Evolutionary conservation across 2,797 vertebrate species (phyloP).

Genomic region (Mionectes olivaceus): DNA sequence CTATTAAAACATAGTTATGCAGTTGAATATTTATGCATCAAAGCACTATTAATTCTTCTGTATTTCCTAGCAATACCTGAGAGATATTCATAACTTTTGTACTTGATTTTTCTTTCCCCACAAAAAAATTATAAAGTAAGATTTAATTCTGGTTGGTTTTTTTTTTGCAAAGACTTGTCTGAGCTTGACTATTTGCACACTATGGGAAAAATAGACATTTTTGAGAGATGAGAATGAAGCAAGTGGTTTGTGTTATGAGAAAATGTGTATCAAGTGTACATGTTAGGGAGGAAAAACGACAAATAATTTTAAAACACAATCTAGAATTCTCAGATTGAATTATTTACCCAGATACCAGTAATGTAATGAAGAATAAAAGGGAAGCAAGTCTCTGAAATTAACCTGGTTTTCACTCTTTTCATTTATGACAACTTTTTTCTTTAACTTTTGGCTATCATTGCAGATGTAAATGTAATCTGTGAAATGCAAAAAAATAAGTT

Average conservation of each 20-base stretch:
- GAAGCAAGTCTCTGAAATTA: not conserved
- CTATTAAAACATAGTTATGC: not conserved
- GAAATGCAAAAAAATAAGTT: too few species aligned
- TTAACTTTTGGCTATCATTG: not conserved
- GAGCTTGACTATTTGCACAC: not conserved
- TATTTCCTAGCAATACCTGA: not conserved
- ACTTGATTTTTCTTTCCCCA: not conserved
- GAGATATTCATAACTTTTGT: not conserved
- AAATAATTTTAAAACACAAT: not conserved
- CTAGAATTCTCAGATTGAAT: not conserved
- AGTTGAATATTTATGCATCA: not conserved
- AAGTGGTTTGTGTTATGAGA: not conserved
- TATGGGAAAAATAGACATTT: not conserved
- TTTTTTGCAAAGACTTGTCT: not conserved
- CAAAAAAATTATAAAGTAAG: not conserved
- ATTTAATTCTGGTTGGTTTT: not conserved
- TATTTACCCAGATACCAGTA: not conserved
- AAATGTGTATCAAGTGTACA: not conserved
- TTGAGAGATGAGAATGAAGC: not conserved
- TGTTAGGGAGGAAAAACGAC: not conserved
- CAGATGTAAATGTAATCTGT: not conserved
- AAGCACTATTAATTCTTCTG: not conserved
- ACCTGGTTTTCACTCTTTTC: not conserved
- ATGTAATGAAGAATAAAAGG: not conserved
- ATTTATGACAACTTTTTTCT: not conserved